These are phyloP conservation scores for Tapirus indicus DNA, from an alignment of 2,797 vertebrate genomes.

Conservation along the genomic window DNA sequence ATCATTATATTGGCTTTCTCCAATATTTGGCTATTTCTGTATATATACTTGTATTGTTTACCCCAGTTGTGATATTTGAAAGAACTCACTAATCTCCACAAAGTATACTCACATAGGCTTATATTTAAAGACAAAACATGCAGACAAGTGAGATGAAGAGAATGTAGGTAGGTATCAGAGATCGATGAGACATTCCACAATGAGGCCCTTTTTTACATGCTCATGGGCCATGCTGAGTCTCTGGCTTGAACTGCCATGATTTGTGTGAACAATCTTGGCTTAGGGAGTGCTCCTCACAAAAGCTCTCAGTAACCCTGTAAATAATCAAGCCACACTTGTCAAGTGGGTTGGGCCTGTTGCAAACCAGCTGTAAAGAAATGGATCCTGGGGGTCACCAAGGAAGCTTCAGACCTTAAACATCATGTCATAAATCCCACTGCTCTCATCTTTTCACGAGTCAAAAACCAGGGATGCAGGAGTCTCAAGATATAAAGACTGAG, in stretches of 20 bases:
- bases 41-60: neutral
- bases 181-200: neutral
- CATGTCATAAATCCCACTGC: slow-evolving; percentile 15
- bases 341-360: neutral
- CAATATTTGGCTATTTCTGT: neutral
- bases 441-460: neutral
- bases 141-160: neutral
- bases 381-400: neutral
- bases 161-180: neutral
- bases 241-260: neutral
- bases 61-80: neutral
- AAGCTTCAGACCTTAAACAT: neutral
- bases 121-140: neutral
- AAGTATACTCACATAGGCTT: neutral
- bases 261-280: neutral
- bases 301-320: neutral
- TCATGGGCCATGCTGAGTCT: neutral
- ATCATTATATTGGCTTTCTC: neutral
- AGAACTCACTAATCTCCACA: neutral
- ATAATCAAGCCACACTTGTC: neutral
- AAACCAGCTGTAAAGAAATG: slow-evolving; percentile 42
- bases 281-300: neutral
- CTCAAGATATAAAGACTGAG: slow-evolving; percentile 14
- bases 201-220: neutral
- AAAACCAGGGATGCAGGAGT: slow-evolving; percentile 23